Evolutionary conservation across 2,113 vertebrate genomes (phyloP).

Genomic region (Odocoileus hemionus): DNA sequence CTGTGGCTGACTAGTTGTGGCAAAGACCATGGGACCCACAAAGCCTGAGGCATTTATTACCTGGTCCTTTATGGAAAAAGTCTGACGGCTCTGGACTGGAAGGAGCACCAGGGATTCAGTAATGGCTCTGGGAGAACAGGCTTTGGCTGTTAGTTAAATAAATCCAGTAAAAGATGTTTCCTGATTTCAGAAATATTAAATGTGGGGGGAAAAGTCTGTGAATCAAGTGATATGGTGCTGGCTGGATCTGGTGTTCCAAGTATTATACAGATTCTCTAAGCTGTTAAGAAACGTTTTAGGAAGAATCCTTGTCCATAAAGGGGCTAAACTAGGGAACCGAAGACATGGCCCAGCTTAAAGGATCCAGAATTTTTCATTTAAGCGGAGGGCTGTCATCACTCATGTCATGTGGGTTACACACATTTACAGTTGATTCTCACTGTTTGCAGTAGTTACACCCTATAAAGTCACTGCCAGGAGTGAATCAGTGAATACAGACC

Average conservation of each 20-base stretch:
- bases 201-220: not conserved
- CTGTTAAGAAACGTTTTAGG: not conserved
- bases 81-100: not conserved
- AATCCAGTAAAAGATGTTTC: not conserved
- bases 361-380: not conserved
- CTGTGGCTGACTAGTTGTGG: not conserved
- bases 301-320: not conserved
- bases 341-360: not conserved
- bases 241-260: not conserved
- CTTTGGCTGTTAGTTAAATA: not conserved
- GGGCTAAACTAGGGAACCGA: not conserved
- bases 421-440: not conserved
- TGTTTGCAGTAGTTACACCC: not conserved
- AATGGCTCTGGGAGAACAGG: not conserved
- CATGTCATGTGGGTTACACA: not conserved
- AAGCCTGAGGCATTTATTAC: not conserved
- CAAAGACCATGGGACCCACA: not conserved
- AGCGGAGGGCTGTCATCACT: not conserved
- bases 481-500: not conserved
- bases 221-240: not conserved
- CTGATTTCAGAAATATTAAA: conserved; percentile 12
- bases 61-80: not conserved
- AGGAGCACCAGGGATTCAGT: not conserved
- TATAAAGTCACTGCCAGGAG: not conserved
- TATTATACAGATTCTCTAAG: not conserved